A percentile compares a stretch with the other conserved stretches of the same genome.
phyloP scores from a whole-genome alignment of 2,113 vertebrate genomes.

The Laterallus jamaicensis region DNA sequence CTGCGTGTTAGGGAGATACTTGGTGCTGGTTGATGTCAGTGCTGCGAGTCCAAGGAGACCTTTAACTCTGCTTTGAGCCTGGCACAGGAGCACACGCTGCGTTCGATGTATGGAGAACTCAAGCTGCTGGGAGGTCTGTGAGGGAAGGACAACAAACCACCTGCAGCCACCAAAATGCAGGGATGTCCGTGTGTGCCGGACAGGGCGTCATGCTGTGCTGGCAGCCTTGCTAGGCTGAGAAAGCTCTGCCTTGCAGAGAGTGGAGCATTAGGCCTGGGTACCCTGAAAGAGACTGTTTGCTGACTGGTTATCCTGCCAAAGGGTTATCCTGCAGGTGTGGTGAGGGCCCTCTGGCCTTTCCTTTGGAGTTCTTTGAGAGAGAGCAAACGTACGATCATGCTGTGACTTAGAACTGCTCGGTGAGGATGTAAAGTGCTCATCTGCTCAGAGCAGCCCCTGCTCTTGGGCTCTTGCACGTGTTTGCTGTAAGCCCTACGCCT shows the following conservation, averaged over 20 bases:
- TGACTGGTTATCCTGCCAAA: not conserved
- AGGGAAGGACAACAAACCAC: not conserved
- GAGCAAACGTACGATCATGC: not conserved
- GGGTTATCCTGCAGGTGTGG: not conserved
- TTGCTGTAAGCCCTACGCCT: not conserved
- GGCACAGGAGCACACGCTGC: rapidly evolving
- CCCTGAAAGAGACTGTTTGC: not conserved
- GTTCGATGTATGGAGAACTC: not conserved
- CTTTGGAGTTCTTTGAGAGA: not conserved
- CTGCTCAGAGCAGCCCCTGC: not conserved
- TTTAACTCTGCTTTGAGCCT: not conserved
- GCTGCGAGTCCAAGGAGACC: not conserved
- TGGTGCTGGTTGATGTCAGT: not conserved
- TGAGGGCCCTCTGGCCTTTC: not conserved
- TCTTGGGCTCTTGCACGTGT: not conserved
- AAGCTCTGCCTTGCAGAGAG: not conserved
- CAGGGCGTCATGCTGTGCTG: not conserved
- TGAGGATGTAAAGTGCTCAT: not conserved
- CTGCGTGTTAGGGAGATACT: rapidly evolving
- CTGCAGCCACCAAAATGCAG: not conserved
- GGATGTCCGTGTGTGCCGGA: not conserved
- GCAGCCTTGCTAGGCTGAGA: not conserved
- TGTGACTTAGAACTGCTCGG: too few species aligned
- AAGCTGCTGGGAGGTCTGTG: not conserved
- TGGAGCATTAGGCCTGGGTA: not conserved